These are phyloP conservation scores for Cliona cf. orientalis DNA, from an alignment of 37 sponge, comb jelly and placozoan species.

Conservation along the genomic window DNA sequence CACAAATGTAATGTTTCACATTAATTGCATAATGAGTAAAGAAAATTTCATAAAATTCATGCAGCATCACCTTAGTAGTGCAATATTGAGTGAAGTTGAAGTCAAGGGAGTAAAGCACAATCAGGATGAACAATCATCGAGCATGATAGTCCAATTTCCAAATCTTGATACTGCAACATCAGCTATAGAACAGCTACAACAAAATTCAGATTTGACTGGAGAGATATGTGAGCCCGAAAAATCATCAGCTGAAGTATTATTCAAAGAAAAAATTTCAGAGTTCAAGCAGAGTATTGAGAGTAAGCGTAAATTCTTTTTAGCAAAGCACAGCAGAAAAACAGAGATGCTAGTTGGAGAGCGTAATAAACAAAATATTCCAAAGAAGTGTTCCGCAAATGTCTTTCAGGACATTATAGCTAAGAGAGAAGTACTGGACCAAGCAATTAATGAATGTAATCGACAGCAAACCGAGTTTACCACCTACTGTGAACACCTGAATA, in stretches of 20 bases:
- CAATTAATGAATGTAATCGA: constrained; percentile 14
- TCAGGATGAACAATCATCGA: background rate
- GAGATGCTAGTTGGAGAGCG: constrained; percentile 3
- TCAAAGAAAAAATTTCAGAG: background rate
- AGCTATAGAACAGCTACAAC: background rate
- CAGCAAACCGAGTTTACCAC: constrained; percentile 33
- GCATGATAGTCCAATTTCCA: background rate
- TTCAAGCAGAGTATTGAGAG: constrained; percentile 9
- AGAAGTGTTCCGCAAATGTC: constrained; percentile 3
- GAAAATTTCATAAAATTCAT: too few species aligned
- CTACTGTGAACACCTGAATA: constrained; percentile 11
- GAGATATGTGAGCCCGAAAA: background rate
- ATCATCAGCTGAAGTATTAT: background rate
- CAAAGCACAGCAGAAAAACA: constrained; percentile 13
- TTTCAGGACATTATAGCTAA: background rate
- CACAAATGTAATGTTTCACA: too few species aligned
- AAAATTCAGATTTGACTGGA: background rate
- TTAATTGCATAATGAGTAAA: too few species aligned
- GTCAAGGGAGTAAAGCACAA: background rate
- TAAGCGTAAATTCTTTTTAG: background rate
- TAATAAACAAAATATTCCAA: background rate
- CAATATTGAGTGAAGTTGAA: background rate
- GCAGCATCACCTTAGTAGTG: too few species aligned
- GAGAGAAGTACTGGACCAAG: background rate
- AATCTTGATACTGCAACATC: background rate